Percentiles rank a stretch among this genome's conserved stretches.
Conservation (phyloP, 2,797 vertebrate species). For the Rhabdophis nuchalis region DNA sequence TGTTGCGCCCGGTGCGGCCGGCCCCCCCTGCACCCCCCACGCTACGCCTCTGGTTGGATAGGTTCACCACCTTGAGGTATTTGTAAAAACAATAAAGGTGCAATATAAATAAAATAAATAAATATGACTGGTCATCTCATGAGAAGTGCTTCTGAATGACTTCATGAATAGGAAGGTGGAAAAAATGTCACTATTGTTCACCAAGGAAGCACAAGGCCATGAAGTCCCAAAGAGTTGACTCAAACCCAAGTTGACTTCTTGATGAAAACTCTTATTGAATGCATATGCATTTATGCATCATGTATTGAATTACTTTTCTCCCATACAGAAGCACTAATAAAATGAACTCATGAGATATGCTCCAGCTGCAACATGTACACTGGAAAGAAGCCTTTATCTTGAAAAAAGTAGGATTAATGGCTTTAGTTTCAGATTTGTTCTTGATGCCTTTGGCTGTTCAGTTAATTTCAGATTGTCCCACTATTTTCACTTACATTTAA, state of each 20-base stretch:
- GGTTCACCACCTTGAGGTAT: too few relatives aligned
- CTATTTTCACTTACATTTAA: neutral
- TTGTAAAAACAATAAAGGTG: too few relatives aligned
- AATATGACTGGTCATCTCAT: too few relatives aligned
- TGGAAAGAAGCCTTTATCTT: neutral
- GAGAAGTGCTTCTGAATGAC: too few relatives aligned
- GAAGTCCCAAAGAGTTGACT: neutral
- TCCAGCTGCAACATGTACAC: neutral
- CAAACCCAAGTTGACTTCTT: slow-evolving; percentile 3
- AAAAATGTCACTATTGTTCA: neutral
- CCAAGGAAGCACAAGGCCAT: neutral
- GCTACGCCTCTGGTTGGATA: too few relatives aligned
- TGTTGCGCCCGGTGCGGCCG: too few relatives aligned
- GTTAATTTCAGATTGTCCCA: neutral
- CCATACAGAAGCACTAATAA: neutral
- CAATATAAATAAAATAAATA: too few relatives aligned
- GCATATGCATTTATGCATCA: too few relatives aligned
- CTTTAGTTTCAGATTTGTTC: neutral
- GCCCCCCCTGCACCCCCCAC: too few relatives aligned
- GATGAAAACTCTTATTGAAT: neutral
- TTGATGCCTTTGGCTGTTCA: neutral
- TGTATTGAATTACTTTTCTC: neutral
- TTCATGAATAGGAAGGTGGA: neutral
- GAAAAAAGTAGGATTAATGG: slow-evolving; percentile 26
- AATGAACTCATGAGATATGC: neutral